These are phyloP conservation scores for Canis aureus DNA, from an alignment of 2,113 vertebrate genomes.

Conservation along the genomic window DNA sequence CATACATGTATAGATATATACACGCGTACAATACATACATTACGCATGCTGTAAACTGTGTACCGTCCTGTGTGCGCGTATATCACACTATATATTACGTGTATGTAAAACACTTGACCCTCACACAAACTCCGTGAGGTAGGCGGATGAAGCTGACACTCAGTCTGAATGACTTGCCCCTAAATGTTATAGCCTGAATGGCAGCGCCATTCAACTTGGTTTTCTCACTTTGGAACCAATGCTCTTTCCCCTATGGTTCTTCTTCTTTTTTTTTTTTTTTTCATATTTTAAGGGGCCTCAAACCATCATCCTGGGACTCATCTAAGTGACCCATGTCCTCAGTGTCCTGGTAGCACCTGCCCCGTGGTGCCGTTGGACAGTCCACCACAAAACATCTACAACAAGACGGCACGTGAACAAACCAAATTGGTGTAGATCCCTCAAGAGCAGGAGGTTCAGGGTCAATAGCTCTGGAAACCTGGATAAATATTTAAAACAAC, in stretches of 20 bases:
- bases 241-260: neutral
- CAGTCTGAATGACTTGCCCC: neutral
- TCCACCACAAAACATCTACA: neutral
- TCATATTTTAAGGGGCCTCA: neutral
- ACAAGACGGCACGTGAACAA: constrained; percentile 31
- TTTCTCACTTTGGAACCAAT: constrained; percentile 2
- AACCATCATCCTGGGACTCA: neutral
- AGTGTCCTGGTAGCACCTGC: neutral
- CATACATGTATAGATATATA: no score
- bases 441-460: constrained; percentile 43
- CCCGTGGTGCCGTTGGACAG: neutral
- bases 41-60: neutral
- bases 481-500: constrained; percentile 68
- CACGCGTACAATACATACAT: neutral
- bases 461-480: constrained; percentile 63
- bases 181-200: neutral
- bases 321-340: neutral
- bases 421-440: constrained; percentile 37
- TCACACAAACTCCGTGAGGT: neutral
- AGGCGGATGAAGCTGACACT: neutral
- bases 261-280: neutral
- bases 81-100: no score
- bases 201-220: neutral
- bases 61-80: no score
- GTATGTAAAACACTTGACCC: neutral